Conservation (phyloP, 2,797 vertebrate genomes). For the Pangasius mekongensis region DNA sequence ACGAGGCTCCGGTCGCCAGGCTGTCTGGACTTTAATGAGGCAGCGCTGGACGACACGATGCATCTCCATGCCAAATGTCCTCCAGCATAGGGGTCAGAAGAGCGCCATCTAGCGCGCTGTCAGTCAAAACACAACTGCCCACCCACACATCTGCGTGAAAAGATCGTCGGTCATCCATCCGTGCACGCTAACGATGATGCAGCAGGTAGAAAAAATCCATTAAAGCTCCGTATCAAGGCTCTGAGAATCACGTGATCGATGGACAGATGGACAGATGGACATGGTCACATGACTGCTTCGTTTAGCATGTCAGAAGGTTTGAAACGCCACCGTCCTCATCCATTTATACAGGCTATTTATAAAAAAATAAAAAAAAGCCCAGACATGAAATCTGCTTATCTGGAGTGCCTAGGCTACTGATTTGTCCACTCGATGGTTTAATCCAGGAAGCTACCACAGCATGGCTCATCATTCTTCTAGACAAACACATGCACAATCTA, state of each 20-base stretch:
- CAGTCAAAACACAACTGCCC: neutral
- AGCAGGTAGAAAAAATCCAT: neutral
- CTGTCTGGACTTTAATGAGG: conserved; percentile 60
- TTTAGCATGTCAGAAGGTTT: no score
- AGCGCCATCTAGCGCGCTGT: neutral
- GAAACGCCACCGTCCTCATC: neutral
- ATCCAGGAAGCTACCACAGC: neutral
- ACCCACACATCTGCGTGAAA: neutral
- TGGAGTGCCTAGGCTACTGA: neutral
- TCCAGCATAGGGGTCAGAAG: conserved; percentile 2
- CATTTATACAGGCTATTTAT: no score
- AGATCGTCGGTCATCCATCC: neutral
- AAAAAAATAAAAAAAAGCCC: no score
- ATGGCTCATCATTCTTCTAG: no score
- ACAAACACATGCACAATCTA: neutral
- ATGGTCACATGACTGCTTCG: neutral
- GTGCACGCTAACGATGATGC: neutral
- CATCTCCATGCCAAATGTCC: conserved; percentile 34
- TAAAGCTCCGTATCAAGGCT: neutral
- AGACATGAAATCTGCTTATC: neutral
- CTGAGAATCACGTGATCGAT: neutral
- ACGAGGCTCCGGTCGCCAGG: conserved; percentile 61
- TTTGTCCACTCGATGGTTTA: neutral
- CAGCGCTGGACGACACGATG: conserved; percentile 34
- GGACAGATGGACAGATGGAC: no score